Percentiles rank a stretch among this genome's conserved stretches.
Conservation (phyloP, 2,888 invertebrate genomes). For the Polyploca ridens region DNA sequence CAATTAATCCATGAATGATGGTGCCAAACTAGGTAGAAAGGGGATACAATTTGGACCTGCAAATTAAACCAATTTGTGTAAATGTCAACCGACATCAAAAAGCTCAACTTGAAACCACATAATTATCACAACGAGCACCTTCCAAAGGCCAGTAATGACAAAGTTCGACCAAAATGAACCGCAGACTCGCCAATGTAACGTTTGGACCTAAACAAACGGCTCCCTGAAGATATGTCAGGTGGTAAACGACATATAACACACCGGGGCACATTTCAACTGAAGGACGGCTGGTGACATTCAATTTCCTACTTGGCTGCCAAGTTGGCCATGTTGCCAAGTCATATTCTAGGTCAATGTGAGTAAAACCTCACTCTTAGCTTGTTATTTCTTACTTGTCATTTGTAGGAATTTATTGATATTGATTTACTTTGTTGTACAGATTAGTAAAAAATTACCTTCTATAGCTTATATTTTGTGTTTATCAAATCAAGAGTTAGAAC, state of each 20-base stretch:
- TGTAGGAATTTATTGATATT: background rate
- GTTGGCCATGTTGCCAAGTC: conserved; percentile 5
- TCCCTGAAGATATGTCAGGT: background rate
- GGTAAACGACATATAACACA: background rate
- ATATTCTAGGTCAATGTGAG: conserved; percentile 41
- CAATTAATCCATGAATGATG: no score
- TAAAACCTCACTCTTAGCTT: conserved; percentile 12
- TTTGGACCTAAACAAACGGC: background rate
- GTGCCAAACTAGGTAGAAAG: no score
- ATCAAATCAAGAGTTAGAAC: no score
- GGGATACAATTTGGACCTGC: no score
- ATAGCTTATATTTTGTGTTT: no score
- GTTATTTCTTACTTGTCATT: background rate
- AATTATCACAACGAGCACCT: background rate
- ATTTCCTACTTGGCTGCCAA: conserved; percentile 41
- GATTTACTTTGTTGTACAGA: no score
- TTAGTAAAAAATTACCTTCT: no score
- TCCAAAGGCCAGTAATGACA: background rate
- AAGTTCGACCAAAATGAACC: background rate
- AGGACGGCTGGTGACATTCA: conserved; percentile 37
- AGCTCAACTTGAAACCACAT: background rate
- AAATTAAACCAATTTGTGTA: no score
- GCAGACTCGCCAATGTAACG: background rate
- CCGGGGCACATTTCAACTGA: conserved; percentile 12
- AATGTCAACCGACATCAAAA: no score